Evolutionary conservation across 35 echinoderm and acorn worm genomes (phyloP), one percentile per base, ranked within the genome.

Genomic region (Hemicentrotus pulcherrimus): DNA sequence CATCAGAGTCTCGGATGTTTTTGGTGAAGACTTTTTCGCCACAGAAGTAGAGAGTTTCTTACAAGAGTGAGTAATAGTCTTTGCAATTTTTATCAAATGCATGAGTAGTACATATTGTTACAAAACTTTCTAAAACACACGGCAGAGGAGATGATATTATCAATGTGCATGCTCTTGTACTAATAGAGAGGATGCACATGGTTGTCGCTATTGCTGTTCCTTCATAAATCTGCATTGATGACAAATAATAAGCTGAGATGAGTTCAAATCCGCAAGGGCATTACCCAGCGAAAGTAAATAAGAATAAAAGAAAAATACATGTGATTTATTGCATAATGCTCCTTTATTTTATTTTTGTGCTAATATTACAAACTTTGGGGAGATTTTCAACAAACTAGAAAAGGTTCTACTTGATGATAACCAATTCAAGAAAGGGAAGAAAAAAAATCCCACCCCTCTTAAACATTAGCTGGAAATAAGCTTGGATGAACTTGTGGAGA

Each of bases 21-120:
- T 99, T 15, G 98, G 98, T 31, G 94, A 99, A 71, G 98, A 99
- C 94, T 99, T 99, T 78, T 99, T 86, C 60, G 97, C 98, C 48
- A 94, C 85, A 6, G 98, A 99, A 46, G 24, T 99, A 59, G 98
- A 99, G 87, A 91, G 86, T 24, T 99, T 97, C 88, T 89, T 99
- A 92, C 97, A 99, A 97, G 97, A 99, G 98, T 99, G 91, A 99
- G 98, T 99, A 95, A 35, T 46, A 86, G 6, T 86, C 14, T 30
- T 30, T 13, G 86, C 32, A 33, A 30, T 6, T 86, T 33, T 86
- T 86, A 22, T 55, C 15, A 85, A 85, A 32, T 61, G 18, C 32
- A 46, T 93, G 18, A 2, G 35, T 7, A 88, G 12, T 11, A 88
- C 22, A 15, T 55, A 55, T 10, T 55, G 10, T 55, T 55, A 0